These are phyloP conservation scores for Leptoclinus maculatus DNA, from an alignment of 2,797 vertebrate species.

Conservation along the genomic window DNA sequence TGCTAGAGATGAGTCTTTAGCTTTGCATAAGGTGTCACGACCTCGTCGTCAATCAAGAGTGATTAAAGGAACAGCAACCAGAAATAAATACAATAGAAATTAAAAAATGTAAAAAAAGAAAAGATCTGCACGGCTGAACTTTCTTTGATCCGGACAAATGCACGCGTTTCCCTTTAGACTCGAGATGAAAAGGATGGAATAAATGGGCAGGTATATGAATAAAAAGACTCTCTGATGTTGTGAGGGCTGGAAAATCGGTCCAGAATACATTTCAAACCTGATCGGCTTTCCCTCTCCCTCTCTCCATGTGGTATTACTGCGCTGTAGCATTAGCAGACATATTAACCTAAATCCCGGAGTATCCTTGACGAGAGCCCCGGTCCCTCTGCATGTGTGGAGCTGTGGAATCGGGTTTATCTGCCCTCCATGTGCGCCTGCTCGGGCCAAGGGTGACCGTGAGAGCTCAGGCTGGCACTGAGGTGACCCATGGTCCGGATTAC, in stretches of 20 bases:
- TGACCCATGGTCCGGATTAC: slow-evolving; percentile 50
- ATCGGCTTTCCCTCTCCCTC: not conserved
- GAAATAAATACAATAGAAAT: slow-evolving; percentile 9
- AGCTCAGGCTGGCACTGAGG: slow-evolving; percentile 33
- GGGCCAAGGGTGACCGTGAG: slow-evolving; percentile 42
- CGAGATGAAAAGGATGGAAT: slow-evolving; percentile 42
- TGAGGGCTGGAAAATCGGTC: not conserved
- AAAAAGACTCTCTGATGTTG: slow-evolving; percentile 49
- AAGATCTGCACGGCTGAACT: slow-evolving; percentile 1
- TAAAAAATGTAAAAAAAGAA: not conserved
- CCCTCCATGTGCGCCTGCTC: slow-evolving; percentile 19
- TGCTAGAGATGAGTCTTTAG: not conserved
- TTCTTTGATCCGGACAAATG: slow-evolving; percentile 58
- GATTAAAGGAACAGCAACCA: slow-evolving; percentile 17
- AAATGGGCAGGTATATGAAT: slow-evolving; percentile 40
- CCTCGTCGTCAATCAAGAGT: not conserved
- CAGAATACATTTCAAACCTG: slow-evolving; percentile 39
- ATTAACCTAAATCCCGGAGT: slow-evolving; percentile 71
- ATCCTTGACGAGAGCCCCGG: slow-evolving; percentile 56
- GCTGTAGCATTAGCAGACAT: slow-evolving; percentile 56
- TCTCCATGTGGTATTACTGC: slow-evolving; percentile 34
- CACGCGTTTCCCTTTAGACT: slow-evolving; percentile 37
- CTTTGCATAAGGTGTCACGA: not conserved
- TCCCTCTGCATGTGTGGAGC: slow-evolving; percentile 54
- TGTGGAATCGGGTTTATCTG: slow-evolving; percentile 52